Evolutionary conservation across 2,113 vertebrate genomes (phyloP), one percentile per base, ranked within the genome.

Genomic region (Ictalurus punctatus): DNA sequence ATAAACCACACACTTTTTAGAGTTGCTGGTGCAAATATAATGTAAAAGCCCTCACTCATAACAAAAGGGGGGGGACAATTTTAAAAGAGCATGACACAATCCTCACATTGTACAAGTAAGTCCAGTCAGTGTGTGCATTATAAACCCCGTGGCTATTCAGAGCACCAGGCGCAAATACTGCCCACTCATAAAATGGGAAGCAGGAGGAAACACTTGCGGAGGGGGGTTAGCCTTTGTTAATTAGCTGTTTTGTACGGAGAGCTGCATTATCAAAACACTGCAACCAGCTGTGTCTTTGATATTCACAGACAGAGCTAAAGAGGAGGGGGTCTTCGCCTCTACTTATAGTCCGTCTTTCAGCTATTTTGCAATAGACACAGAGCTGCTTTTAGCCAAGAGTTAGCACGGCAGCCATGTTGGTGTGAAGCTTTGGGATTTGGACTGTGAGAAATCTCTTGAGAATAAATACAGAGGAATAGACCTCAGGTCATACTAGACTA

Each of bases 271-370:
- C 94, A 96, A 97, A 97, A 97, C 96, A 96, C 92, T 93, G 92
- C 95, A 95, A 97, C 97, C 97, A 96, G 95, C 97, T 96, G 97
- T 96, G 97, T 95, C 96, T 97, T 98, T 99, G 95, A 97, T 96
- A 97, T 94, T 95, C 95, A 96, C 91, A 95, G 95, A 95, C 94
- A 93, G 93, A 27, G 34, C 56, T 65, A 86, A 89, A 91, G 88
- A 91, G 92, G 87, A 90, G 81, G 65, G 89, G 91, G 25, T 92
- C 92, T 94, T 93, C 87, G 90, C 91, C 93, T 86, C 88, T 94
- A 92, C 94, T 92, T 91, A 92, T 93, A 91, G 89, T 84, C 83
- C 91, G 87, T 67, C 90, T 52, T 65, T 86, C 93, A 94, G 93
- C 93, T 90, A 93, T 92, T 90, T 87, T 88, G 78, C 87, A 87